phyloP scores from a whole-genome alignment of 1,140 invertebrate species.

The Apis laboriosa region DNA sequence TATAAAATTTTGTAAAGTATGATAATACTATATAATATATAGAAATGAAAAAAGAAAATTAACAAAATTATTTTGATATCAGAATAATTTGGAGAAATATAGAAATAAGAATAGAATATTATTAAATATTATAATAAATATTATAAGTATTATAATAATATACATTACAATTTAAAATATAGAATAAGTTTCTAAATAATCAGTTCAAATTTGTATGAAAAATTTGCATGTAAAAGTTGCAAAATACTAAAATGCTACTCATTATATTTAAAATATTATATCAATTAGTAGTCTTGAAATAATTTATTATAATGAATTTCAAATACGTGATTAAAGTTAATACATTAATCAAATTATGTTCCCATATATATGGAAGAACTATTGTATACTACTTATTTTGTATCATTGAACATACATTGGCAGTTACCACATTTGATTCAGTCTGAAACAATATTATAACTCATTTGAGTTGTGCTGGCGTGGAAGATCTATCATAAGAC shows the following conservation, averaged over 20 bases:
- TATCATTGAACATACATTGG: slow-evolving; percentile 47
- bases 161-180: background rate
- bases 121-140: background rate
- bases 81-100: background rate
- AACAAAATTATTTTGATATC: too few species aligned
- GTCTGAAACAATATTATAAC: slow-evolving; percentile 20
- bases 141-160: background rate
- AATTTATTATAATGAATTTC: slow-evolving; percentile 18
- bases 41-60: background rate
- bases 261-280: slow-evolving; percentile 41
- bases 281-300: background rate
- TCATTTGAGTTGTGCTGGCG: slow-evolving; percentile 78
- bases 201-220: slow-evolving; percentile 52
- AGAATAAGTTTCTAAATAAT: background rate
- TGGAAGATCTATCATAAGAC: slow-evolving; percentile 73
- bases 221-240: slow-evolving; percentile 40
- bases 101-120: background rate
- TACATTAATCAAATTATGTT: slow-evolving; percentile 12
- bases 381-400: slow-evolving; percentile 29
- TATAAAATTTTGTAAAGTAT: background rate
- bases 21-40: background rate
- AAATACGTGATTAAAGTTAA: slow-evolving; percentile 27
- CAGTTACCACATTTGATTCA: slow-evolving; percentile 53
- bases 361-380: slow-evolving; percentile 32
- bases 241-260: slow-evolving; percentile 23